Evolutionary conservation across 1,140 invertebrate genomes (phyloP).

Genomic region (Eulimnadia texana): DNA sequence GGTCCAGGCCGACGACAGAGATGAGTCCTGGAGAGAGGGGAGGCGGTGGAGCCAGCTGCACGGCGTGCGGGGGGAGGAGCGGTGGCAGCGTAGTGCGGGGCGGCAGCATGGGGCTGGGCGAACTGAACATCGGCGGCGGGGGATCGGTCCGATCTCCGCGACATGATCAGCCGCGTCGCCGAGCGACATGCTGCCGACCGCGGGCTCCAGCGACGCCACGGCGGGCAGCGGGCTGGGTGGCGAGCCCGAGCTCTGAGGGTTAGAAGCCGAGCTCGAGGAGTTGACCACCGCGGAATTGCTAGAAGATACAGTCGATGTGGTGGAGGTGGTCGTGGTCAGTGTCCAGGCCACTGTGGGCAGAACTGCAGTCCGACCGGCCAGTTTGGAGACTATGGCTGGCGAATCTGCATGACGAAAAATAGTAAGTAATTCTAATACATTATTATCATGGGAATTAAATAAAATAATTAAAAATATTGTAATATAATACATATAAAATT

Average conservation of each 20-base stretch:
- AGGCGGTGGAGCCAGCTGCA: neutral
- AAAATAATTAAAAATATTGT: no score
- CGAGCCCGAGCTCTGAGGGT: neutral
- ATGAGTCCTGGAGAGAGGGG: constrained; percentile 19
- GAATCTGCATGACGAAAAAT: neutral
- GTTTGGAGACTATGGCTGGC: constrained; percentile 5
- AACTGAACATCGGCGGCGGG: constrained; percentile 87
- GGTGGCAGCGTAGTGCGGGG: constrained; percentile 32
- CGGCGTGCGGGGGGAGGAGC: constrained; percentile 9
- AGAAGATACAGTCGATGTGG: neutral
- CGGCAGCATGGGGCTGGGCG: constrained; percentile 57
- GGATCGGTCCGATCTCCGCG: constrained; percentile 88
- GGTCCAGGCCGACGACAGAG: constrained; percentile 25
- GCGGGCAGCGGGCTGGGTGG: neutral
- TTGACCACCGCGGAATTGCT: neutral
- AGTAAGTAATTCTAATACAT: neutral
- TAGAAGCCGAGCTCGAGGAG: neutral
- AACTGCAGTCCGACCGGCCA: constrained; percentile 2
- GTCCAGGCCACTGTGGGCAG: neutral
- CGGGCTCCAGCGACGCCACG: neutral
- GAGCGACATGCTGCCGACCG: neutral
- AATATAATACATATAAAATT: no score
- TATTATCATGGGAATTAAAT: neutral
- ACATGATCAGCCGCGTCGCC: constrained; percentile 71
- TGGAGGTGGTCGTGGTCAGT: neutral